phyloP scores from a whole-genome alignment of 2,113 vertebrate species.

The Eretmochelys imbricata region DNA sequence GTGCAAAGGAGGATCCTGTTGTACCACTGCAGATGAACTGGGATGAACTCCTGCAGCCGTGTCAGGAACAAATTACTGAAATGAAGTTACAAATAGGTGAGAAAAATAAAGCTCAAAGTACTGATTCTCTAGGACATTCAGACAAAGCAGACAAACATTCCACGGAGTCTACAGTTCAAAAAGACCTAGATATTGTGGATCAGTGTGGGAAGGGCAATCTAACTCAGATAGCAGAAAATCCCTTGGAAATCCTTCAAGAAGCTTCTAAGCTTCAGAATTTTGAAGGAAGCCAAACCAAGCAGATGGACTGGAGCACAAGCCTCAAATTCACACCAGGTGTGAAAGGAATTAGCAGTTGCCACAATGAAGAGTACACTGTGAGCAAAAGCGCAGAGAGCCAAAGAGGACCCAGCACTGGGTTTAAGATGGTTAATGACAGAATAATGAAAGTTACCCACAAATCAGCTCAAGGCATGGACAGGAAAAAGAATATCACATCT shows the following conservation, averaged over 20 bases:
- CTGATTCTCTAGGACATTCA: neutral
- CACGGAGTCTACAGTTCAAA: neutral
- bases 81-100: neutral
- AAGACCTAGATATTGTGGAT: neutral
- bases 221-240: neutral
- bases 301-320: neutral
- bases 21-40: neutral
- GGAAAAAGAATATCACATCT: neutral
- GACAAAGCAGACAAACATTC: neutral
- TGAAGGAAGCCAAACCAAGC: neutral
- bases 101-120: neutral
- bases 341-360: neutral
- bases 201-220: neutral
- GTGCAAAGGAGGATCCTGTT: neutral
- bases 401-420: constrained; percentile 46
- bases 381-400: neutral
- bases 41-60: neutral
- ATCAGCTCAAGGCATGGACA: neutral
- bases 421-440: constrained; percentile 73
- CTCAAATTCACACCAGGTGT: neutral
- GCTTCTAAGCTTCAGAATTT: neutral
- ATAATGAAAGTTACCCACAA: constrained; percentile 57
- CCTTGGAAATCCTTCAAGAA: neutral
- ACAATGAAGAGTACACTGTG: neutral
- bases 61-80: neutral